Base-by-base conservation (phyloP, 2,797 vertebrate species). In the Moxostoma hubbsi region DNA sequence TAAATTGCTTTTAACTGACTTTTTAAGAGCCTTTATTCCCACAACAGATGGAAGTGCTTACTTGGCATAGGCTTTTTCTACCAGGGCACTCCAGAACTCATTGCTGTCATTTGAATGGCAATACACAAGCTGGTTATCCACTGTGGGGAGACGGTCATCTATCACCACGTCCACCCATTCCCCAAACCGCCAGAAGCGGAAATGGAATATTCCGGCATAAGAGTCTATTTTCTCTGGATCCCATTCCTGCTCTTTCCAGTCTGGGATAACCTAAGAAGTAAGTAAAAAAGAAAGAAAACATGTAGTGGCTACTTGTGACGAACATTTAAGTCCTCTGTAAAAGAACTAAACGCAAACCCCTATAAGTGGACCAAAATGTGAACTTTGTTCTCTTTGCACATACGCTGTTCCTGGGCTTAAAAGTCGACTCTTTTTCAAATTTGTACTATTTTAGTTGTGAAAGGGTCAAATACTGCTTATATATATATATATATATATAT, bases 41-140 rank as follows among this genome's bases (percentile, higher is more conserved):
- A 63, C 49, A n/a, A 70, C 45, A 9, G 16, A 43, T 0, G 50
- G 9, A 61, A 50, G 8, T 50, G 85, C 96, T 83, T 94, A 97
- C 98, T 99, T 99, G 90, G 96, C 97, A 9, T 98, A 99, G 71
- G 98, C 98, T 75, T 99, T 99, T 90, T 99, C 98, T 91, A 98
- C 95, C 86, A 99, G 93, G 0, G 98, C 97, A 0, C 97, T 98
- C 98, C 97, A 99, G 91, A 99, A 95, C 88, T 99, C 97, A 0
- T 96, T 97, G 83, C 15, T 90, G 89, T 97, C 95, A 16, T 96
- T 97, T 73, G 98, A 99, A 87, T 98, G 98, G 87, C 97, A 98
- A 91, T 98, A 99, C 69, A 99, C 93, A 77, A 99, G 95, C 85
- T 96, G 85, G 45, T 94, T 96, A 58, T 95, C 93, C 13, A 93